Base-by-base conservation (phyloP, 2,113 vertebrate genomes). In the Coturnix japonica region DNA sequence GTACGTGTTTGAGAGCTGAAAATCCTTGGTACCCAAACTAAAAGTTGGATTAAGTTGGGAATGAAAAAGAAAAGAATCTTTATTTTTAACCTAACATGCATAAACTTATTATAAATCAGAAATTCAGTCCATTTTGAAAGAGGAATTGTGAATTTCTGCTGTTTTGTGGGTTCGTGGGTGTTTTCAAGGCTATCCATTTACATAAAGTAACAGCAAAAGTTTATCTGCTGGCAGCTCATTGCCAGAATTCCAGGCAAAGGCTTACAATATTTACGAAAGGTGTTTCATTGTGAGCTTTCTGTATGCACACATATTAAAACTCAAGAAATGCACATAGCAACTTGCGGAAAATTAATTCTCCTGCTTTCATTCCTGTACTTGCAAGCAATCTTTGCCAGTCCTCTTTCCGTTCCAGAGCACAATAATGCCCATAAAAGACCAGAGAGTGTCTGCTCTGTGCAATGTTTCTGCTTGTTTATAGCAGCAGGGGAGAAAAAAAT, bases 201-300 rank as follows among this genome's bases (percentile, higher is more conserved):
- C 16, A 1, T 59, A 87, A 82, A 81, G 54, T 63, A 79, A 69
- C 0, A 25, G 60, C 0, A 4, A 91, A 89, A 81, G 78, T 87
- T 89, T 92, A 91, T 96, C 91, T 95, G 69, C 89, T 92, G 91
- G 43, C 94, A 94, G 95, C 79, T 95, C 91, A 41, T 96, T 96
- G 85, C 3, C 25, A 83, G 81, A 92, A 93, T 93, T 95, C 92
- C 95, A 93, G 87, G 91, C 89, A 87, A 57, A 69, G 72, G 31
- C 47, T 94, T 87, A 84, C 85, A 92, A 35, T 94, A 85, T 94
- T 95, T 93, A 78, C 89, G 57, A 87, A 81, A 96, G 92, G 87
- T 95, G 91, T 96, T 96, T 96, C 96, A 96, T 91, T 95, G 94
- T 86, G 87, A 81, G 77, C 65, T 25, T 65, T 89, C 59, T 57